phyloP scores from a whole-genome alignment of 2,888 invertebrate species.

The Rhingia rostrata region DNA sequence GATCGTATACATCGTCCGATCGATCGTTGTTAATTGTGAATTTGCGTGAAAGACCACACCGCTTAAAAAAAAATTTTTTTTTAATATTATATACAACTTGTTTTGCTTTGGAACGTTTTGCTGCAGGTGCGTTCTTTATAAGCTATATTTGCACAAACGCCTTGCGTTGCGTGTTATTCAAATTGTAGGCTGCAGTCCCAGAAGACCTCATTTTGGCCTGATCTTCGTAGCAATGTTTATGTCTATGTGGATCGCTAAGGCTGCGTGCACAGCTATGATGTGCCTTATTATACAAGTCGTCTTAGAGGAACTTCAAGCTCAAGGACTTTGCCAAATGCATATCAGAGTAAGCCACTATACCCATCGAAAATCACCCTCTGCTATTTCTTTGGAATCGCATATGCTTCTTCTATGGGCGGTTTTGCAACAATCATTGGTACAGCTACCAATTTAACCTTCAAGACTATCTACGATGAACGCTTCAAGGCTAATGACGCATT shows the following conservation, averaged over 20 bases:
- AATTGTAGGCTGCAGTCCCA: conserved; percentile 89
- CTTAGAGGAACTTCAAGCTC: conserved; percentile 90
- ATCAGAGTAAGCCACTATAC: conserved; percentile 83
- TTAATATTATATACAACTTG: too few relatives aligned
- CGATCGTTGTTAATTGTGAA: too few relatives aligned
- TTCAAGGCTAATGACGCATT: conserved; percentile 86
- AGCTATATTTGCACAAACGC: conserved; percentile 93
- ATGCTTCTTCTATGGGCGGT: conserved; percentile 91
- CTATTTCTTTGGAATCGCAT: conserved; percentile 91
- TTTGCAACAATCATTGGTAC: conserved; percentile 91
- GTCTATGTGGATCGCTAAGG: conserved; percentile 98
- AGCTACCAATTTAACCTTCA: conserved; percentile 93
- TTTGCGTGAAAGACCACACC: too few relatives aligned
- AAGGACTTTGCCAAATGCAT: conserved; percentile 88
- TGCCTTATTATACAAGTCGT: conserved; percentile 95
- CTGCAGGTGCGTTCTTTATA: too few relatives aligned
- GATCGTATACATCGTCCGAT: too few relatives aligned
- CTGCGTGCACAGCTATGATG: conserved; percentile 97
- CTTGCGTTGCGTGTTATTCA: conserved; percentile 93
- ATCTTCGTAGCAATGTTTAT: conserved; percentile 95
- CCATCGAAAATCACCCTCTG: conserved; percentile 90
- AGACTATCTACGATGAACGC: conserved; percentile 89
- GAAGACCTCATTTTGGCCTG: conserved; percentile 92
- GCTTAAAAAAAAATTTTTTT: too few relatives aligned
- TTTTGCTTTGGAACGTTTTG: too few relatives aligned